Conservation (phyloP, 2,888 invertebrate species). For the Paralinhomoeus sp. region DNA sequence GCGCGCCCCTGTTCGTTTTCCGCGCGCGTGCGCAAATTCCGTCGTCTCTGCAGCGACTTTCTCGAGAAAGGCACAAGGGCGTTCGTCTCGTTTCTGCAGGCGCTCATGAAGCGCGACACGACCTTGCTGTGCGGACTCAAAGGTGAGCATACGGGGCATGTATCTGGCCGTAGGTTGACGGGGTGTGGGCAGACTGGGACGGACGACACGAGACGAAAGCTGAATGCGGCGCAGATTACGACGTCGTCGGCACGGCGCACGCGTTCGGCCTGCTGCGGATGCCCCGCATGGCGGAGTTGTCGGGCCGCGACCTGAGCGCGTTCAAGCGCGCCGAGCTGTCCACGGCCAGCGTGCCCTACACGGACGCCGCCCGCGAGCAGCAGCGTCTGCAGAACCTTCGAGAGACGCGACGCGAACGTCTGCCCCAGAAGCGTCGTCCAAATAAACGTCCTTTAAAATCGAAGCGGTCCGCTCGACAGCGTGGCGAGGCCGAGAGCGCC, state of each 20-base stretch:
- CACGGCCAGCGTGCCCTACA: constrained; percentile 1
- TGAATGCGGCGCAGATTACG: constrained; percentile 50
- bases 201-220: too few species aligned
- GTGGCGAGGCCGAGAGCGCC: constrained; percentile 9
- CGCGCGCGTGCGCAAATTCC: background rate
- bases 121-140: constrained; percentile 60
- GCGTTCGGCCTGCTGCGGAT: constrained; percentile 69
- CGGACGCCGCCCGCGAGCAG: background rate
- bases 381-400: background rate
- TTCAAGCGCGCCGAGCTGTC: constrained; percentile 11
- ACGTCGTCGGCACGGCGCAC: constrained; percentile 55
- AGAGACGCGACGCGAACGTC: too few species aligned
- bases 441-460: background rate
- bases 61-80: constrained; percentile 71
- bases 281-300: constrained; percentile 79
- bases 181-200: too few species aligned
- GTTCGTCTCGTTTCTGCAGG: constrained; percentile 77
- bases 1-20: too few species aligned
- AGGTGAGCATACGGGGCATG: too few species aligned
- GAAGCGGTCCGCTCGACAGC: background rate
- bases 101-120: constrained; percentile 87
- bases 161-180: too few species aligned
- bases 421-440: background rate
- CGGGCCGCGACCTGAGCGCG: constrained; percentile 8
- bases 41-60: constrained; percentile 34